These are phyloP conservation scores for Drosophila aff. DNA, from an alignment of 1,140 invertebrate genomes.

Conservation along the genomic window DNA sequence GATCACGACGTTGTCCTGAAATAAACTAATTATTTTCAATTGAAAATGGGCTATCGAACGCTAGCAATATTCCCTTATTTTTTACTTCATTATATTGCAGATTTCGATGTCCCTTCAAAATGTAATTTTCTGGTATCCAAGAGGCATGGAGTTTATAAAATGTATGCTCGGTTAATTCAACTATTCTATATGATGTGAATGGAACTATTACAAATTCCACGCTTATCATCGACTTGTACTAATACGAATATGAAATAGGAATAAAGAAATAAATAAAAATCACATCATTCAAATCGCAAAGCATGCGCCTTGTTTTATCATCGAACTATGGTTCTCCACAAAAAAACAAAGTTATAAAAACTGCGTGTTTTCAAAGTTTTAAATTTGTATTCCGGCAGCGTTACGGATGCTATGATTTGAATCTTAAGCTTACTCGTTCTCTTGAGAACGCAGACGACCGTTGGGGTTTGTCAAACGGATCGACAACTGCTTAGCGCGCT, in stretches of 20 bases:
- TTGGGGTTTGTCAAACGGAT: conserved; percentile 98
- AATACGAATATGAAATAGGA: neutral
- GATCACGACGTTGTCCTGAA: conserved; percentile 79
- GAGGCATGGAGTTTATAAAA: neutral
- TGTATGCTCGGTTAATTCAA: neutral
- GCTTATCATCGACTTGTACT: conserved; percentile 5
- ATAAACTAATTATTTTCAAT: conserved; percentile 26
- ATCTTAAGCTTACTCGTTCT: conserved; percentile 94
- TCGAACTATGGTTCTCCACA: neutral
- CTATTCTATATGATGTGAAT: neutral
- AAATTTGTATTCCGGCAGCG: conserved; percentile 71
- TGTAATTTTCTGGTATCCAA: conserved; percentile 20
- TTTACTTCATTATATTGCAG: conserved; percentile 23
- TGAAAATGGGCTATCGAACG: conserved; percentile 6
- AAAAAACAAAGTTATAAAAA: conserved; percentile 18
- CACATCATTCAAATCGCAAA: too few relatives aligned
- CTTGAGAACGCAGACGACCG: conserved; percentile 98
- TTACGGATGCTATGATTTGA: conserved; percentile 53
- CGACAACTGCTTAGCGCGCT: conserved; percentile 97
- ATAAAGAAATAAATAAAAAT: neutral
- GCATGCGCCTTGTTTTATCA: too few relatives aligned
- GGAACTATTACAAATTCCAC: neutral
- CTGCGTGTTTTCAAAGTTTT: conserved; percentile 57
- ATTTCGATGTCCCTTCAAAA: conserved; percentile 14
- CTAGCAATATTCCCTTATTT: conserved; percentile 21